These are phyloP conservation scores for Chiloscyllium punctatum DNA, from an alignment of 2,797 vertebrate species.

Conservation along the genomic window DNA sequence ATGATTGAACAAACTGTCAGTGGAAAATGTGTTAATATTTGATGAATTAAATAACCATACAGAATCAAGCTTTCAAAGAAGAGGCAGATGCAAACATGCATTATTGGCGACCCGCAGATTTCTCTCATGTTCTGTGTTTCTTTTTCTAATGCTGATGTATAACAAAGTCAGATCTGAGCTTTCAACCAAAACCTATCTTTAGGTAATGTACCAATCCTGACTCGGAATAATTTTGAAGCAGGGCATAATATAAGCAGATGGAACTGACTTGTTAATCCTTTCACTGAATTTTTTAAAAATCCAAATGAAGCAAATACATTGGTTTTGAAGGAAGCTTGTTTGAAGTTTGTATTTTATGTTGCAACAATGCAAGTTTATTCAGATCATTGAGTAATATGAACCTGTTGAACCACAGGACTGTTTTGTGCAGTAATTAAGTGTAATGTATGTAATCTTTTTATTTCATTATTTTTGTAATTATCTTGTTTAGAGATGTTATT, in stretches of 20 bases:
- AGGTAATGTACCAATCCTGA: not conserved
- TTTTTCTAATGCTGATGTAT: not conserved
- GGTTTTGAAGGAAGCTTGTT: not conserved
- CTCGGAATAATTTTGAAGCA: not conserved
- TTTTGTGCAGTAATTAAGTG: not conserved
- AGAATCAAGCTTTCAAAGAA: not conserved
- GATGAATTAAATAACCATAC: not conserved
- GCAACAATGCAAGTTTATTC: not conserved
- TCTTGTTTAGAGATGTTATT: too few relatives aligned
- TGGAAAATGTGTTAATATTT: not conserved
- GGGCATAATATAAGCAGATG: not conserved
- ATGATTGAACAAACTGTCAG: not conserved
- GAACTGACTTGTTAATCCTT: not conserved
- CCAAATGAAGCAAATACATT: not conserved
- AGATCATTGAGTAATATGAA: not conserved
- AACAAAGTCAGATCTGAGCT: not conserved
- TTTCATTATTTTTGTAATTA: too few relatives aligned
- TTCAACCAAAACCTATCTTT: not conserved
- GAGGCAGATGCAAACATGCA: not conserved
- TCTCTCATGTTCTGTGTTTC: not conserved
- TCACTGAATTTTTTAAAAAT: not conserved
- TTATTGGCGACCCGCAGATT: not conserved
- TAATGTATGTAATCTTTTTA: not conserved
- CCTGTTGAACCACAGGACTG: not conserved
- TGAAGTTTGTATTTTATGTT: not conserved